Conservation (phyloP, 2,888 invertebrate species). For the Caenorhabditis doughertyi region DNA sequence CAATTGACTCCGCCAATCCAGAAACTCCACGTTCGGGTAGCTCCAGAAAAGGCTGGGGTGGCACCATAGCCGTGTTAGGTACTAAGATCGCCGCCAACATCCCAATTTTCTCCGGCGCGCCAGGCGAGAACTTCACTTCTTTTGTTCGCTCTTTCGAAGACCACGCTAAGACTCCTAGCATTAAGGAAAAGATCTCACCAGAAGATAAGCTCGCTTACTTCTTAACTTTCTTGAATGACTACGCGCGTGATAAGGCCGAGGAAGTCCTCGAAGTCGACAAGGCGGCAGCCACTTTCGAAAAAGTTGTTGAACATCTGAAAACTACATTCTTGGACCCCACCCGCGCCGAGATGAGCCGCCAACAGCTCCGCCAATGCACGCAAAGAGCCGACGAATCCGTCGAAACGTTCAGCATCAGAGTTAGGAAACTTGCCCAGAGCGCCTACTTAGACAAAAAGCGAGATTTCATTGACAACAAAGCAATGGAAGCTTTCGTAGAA, state of each 20-base stretch:
- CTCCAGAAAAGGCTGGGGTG: no score
- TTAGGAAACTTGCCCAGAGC: slow-evolving; percentile 1
- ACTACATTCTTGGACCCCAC: slow-evolving; percentile 6
- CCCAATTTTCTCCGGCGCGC: not conserved
- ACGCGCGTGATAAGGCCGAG: not conserved
- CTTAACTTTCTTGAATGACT: not conserved
- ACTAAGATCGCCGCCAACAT: not conserved
- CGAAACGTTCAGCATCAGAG: not conserved
- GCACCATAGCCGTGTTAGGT: not conserved
- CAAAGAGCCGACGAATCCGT: not conserved
- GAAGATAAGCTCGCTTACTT: not conserved
- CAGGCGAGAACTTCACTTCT: not conserved
- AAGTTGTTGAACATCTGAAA: not conserved
- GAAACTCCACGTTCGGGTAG: no score
- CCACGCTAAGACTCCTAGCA: not conserved
- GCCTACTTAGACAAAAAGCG: not conserved
- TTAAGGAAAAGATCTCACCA: not conserved
- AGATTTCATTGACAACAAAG: not conserved
- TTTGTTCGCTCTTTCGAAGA: slow-evolving; percentile 8
- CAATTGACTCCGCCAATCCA: no score
- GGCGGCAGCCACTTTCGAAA: not conserved
- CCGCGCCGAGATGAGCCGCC: slow-evolving; percentile 10
- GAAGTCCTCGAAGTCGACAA: not conserved
- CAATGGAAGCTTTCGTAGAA: slow-evolving; percentile 11
- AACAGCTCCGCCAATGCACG: not conserved